Base-by-base conservation (phyloP, 2,113 vertebrate species). In the Cheilinus undulatus region DNA sequence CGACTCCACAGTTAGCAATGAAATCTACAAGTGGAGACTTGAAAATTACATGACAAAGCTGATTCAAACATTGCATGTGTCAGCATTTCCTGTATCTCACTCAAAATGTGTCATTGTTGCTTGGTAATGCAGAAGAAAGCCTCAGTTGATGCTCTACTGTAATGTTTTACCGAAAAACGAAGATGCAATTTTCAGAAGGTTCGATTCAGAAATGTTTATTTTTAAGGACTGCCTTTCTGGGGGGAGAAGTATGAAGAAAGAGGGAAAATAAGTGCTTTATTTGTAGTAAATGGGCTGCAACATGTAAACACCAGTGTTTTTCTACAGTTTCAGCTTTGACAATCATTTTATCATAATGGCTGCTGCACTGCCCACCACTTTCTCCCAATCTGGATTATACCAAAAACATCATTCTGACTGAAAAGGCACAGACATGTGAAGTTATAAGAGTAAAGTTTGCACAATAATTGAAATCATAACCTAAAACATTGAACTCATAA, bases 381-480 rank as follows among this genome's bases (percentile, higher is more conserved):
- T 45, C 78, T 58, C 61, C 69, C 23, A 45, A 67, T 72, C 27
- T 17, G n/a, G 49, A 32, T 50, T 17, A 48, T 5, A 54, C 23
- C 38, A 38, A 40, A 42, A 46, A 68, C 58, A 46, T 34, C 57
- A 6, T 19, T 76, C 34, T 28, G 51, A 74, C 60, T 66, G 48
- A 7, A 63, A 91, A 86, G 89, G 87, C 89, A 91, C 87, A 73
- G 49, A 78, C 76, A 61, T 62, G 60, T 79, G 50, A 30, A 36
- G 46, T 70, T 54, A 28, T 2, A 58, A 43, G 27, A 64, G 61
- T 27, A 32, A 46, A 27, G 49, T 85, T 67, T 67, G 69, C 52
- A 87, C 67, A 51, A 32, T 24, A 62, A 75, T 28, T 82, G 40
- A 66, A 76, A 76, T 52, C 26, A 32, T 23, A 71, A 64, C 61